A percentile compares a stretch with the other conserved stretches of the same genome.
Conservation (phyloP, 2,888 invertebrate genomes). For the Leptopilina drosophilae region DNA sequence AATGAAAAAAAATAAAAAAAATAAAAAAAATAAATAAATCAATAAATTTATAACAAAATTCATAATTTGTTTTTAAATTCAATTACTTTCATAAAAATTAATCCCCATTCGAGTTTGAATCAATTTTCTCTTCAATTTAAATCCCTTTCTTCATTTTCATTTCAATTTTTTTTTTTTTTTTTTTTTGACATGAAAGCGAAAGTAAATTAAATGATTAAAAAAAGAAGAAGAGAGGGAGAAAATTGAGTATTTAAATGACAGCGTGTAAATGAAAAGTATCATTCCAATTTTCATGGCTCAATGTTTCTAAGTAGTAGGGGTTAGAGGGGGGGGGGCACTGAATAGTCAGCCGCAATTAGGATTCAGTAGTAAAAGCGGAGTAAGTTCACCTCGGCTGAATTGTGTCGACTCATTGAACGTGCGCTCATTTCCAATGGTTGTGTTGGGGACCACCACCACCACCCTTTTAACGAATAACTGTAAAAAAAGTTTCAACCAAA, state of each 20-base stretch:
- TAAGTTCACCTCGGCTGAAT: neutral
- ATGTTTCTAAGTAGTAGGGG: constrained; percentile 26
- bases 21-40: too few species aligned
- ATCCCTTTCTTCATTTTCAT: too few species aligned
- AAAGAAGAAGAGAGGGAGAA: neutral
- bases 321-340: neutral
- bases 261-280: constrained; percentile 18
- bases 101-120: too few species aligned
- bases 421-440: constrained; percentile 21
- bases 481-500: neutral
- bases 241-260: constrained; percentile 2
- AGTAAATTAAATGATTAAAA: neutral
- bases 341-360: constrained; percentile 35
- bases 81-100: too few species aligned
- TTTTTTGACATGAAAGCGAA: neutral
- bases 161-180: too few species aligned
- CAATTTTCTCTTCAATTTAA: too few species aligned
- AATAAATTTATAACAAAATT: too few species aligned
- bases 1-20: too few species aligned
- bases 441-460: constrained; percentile 13
- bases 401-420: constrained; percentile 28
- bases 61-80: too few species aligned
- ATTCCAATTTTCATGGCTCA: constrained; percentile 19
- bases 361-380: constrained; percentile 37
- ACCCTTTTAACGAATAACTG: neutral